A percentile compares a stretch with the other conserved stretches of the same genome.
Conservation (phyloP, 2,113 vertebrate species). For the Cisticola juncidis region DNA sequence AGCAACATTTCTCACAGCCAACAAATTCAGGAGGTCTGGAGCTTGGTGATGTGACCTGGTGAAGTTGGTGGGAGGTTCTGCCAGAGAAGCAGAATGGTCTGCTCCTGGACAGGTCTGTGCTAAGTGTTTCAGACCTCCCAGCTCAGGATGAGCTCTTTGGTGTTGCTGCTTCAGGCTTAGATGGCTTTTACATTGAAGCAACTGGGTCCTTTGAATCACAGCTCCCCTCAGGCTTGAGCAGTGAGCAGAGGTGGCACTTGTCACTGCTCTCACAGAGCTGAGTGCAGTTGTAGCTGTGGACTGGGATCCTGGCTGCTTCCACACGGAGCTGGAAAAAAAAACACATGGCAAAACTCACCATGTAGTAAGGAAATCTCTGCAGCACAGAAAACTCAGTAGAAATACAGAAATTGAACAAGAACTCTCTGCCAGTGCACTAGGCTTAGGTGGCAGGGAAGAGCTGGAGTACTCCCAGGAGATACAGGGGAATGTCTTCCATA, state of each 20-base stretch:
- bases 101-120: background rate
- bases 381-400: background rate
- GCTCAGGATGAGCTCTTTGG: background rate
- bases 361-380: background rate
- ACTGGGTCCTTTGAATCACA: background rate
- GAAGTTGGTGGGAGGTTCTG: background rate
- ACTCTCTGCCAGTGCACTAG: background rate
- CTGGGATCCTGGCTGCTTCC: background rate
- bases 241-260: background rate
- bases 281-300: background rate
- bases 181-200: background rate
- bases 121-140: background rate
- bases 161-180: background rate
- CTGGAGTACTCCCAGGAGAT: background rate
- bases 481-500: background rate
- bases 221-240: background rate
- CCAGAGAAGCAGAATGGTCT: background rate
- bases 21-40: background rate
- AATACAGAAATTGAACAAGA: background rate
- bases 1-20: background rate
- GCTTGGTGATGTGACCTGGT: background rate
- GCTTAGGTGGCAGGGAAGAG: background rate
- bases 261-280: background rate
- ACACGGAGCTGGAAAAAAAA: accelerated
- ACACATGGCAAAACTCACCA: background rate